Evolutionary conservation across 2,888 invertebrate species (phyloP).

Genomic region (Rotaria sp.): DNA sequence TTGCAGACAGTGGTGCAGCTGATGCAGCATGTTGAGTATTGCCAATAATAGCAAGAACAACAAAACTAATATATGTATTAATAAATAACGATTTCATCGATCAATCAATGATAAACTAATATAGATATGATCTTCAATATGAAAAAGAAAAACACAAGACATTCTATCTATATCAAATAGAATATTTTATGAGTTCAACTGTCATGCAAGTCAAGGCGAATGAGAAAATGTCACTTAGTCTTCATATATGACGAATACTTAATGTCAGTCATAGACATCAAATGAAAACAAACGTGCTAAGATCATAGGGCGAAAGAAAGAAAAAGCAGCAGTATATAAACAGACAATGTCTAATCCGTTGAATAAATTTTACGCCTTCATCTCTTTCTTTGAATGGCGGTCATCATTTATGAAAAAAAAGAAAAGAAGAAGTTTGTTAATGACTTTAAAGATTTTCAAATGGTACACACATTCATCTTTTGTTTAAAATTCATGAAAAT

Average conservation of each 20-base stretch:
- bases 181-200: too few relatives aligned
- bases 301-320: not conserved
- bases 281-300: not conserved
- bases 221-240: too few relatives aligned
- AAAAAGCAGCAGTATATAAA: not conserved
- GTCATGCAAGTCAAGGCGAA: too few relatives aligned
- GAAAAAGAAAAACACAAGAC: not conserved
- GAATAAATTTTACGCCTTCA: too few relatives aligned
- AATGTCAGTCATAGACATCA: not conserved
- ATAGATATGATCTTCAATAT: not conserved
- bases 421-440: too few relatives aligned
- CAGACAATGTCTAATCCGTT: not conserved
- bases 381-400: not conserved
- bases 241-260: not conserved
- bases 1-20: not conserved
- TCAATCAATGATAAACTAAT: not conserved
- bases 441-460: too few relatives aligned
- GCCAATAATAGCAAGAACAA: not conserved
- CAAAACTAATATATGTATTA: not conserved
- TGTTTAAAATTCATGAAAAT: too few relatives aligned
- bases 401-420: too few relatives aligned
- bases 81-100: not conserved
- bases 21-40: not conserved
- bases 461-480: too few relatives aligned
- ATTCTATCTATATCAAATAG: too few relatives aligned